phyloP scores from a whole-genome alignment of 2,797 vertebrate genomes.

The Arnoldichthys spilopterus region DNA sequence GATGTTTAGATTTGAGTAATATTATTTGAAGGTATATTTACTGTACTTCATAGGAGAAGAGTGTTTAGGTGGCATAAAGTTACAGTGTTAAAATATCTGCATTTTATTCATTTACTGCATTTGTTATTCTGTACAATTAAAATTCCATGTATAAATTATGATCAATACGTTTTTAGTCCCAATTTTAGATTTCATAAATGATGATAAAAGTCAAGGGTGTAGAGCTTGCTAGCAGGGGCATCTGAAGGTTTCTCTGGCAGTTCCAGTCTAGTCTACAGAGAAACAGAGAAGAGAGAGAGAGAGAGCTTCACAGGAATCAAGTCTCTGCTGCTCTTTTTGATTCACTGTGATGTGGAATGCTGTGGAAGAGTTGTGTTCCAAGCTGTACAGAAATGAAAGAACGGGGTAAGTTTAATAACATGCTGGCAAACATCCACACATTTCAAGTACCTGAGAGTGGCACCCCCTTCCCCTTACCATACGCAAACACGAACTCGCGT shows the following conservation, averaged over 20 bases:
- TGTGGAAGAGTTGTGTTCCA: conserved; percentile 18
- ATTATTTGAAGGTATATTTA: too few relatives aligned
- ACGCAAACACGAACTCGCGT: conserved; percentile 16
- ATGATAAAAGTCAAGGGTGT: too few relatives aligned
- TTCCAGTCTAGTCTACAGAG: neutral
- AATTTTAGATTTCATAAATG: too few relatives aligned
- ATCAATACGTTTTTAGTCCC: too few relatives aligned
- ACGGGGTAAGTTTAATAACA: conserved; percentile 33
- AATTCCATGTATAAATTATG: too few relatives aligned
- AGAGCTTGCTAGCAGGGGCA: too few relatives aligned
- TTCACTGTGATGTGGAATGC: conserved; percentile 7
- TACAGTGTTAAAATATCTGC: too few relatives aligned
- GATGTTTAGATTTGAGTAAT: too few relatives aligned
- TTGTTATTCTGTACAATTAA: too few relatives aligned
- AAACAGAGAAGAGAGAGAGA: neutral
- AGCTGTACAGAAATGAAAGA: conserved; percentile 23
- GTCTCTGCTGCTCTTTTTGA: neutral
- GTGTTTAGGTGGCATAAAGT: too few relatives aligned
- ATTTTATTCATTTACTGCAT: too few relatives aligned
- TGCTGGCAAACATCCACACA: conserved; percentile 38
- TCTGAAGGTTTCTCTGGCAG: neutral
- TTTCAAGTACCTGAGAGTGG: conserved; percentile 35
- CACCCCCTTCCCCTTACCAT: conserved; percentile 11
- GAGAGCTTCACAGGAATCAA: conserved; percentile 15
- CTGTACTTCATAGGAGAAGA: too few relatives aligned